Conservation (phyloP, 2,888 invertebrate species). For the Melanophora roralis region DNA sequence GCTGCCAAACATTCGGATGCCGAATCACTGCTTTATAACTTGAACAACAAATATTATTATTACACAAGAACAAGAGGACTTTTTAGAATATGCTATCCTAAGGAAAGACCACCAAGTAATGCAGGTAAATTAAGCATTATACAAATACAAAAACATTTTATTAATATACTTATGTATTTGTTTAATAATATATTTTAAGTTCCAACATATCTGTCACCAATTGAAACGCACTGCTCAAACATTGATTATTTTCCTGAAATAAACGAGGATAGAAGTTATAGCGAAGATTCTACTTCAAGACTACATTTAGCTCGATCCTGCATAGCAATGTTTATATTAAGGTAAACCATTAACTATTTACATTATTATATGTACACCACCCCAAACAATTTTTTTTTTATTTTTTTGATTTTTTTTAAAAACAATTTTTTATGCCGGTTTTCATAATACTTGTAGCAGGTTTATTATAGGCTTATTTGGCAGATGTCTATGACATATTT, state of each 20-base stretch:
- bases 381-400: too few species aligned
- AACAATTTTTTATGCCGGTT: too few species aligned
- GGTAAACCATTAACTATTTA: conserved; percentile 63
- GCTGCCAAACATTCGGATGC: conserved; percentile 85
- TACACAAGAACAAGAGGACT: conserved; percentile 95
- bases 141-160: not conserved
- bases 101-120: conserved; percentile 87
- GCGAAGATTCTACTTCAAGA: conserved; percentile 88
- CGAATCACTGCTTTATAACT: conserved; percentile 84
- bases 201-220: conserved; percentile 91
- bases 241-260: conserved; percentile 90
- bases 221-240: conserved; percentile 96
- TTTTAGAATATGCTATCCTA: conserved; percentile 96
- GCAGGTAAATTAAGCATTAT: conserved; percentile 81
- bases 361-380: too few species aligned
- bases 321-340: conserved; percentile 93
- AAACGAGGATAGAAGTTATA: conserved; percentile 74
- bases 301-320: conserved; percentile 92
- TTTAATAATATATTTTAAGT: conserved; percentile 78
- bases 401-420: not conserved
- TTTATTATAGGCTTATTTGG: too few species aligned
- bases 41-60: conserved; percentile 91
- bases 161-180: too few species aligned
- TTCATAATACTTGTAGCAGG: too few species aligned
- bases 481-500: too few species aligned